Conservation (phyloP, 2,888 invertebrate species). For the Hydrotaea diabolus region DNA sequence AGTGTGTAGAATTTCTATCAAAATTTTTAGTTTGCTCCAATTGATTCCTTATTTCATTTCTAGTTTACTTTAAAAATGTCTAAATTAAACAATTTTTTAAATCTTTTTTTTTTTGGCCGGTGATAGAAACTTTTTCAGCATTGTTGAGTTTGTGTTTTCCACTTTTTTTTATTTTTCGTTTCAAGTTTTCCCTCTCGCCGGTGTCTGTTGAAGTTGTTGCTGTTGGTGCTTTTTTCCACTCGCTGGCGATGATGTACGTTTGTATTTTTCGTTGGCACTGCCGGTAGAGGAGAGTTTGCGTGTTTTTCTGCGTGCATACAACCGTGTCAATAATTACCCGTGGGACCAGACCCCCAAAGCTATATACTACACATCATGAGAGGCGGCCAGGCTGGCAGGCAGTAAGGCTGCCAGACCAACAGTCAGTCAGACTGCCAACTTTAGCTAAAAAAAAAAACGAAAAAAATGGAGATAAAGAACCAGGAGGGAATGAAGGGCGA, state of each 20-base stretch:
- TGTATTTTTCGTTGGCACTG: conserved; percentile 20
- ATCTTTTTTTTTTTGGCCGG: background rate
- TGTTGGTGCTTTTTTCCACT: conserved; percentile 14
- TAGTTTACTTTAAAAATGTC: background rate
- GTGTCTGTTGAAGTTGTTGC: conserved; percentile 2
- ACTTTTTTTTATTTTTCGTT: background rate
- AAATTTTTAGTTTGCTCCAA: too few relatives aligned
- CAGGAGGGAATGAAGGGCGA: conserved; percentile 1
- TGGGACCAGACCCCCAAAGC: conserved; percentile 73
- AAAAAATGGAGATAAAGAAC: background rate
- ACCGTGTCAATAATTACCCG: conserved; percentile 76
- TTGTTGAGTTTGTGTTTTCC: background rate
- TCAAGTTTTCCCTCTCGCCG: background rate
- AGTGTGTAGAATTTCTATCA: too few relatives aligned
- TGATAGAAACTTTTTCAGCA: background rate
- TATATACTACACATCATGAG: conserved; percentile 20
- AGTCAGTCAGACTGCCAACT: background rate
- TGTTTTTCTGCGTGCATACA: conserved; percentile 77
- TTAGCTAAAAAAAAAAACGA: too few relatives aligned
- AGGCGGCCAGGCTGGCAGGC: background rate
- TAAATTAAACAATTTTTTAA: background rate
- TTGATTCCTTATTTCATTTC: too few relatives aligned
- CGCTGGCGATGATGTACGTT: background rate
- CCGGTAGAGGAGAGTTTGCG: conserved; percentile 67
- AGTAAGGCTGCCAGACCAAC: background rate